Evolutionary conservation across 2,888 invertebrate genomes (phyloP).

Genomic region (Euproctis similis): DNA sequence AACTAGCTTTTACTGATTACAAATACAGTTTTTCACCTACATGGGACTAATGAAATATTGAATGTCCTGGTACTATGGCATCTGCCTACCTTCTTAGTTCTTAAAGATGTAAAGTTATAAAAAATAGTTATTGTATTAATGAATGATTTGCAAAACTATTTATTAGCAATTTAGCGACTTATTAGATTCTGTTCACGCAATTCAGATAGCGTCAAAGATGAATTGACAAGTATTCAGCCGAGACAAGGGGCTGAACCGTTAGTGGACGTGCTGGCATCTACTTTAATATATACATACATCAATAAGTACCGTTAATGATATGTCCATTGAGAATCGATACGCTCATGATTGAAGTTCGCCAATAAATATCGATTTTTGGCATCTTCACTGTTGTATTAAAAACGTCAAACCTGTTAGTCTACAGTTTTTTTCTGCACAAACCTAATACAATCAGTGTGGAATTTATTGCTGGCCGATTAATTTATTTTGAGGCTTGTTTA

Average conservation of each 20-base stretch:
- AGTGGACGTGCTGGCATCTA: slow-evolving; percentile 54
- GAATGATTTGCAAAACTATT: slow-evolving; percentile 3
- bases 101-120: too few relatives aligned
- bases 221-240: slow-evolving; percentile 44
- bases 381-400: slow-evolving; percentile 26
- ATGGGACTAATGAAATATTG: too few relatives aligned
- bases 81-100: too few relatives aligned
- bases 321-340: slow-evolving; percentile 21
- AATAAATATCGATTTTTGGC: slow-evolving; percentile 25
- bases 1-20: too few relatives aligned
- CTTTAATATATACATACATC: too few relatives aligned
- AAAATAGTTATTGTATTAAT: too few relatives aligned
- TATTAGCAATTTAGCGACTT: slow-evolving; percentile 14
- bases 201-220: slow-evolving; percentile 32
- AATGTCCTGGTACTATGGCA: too few relatives aligned
- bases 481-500: too few relatives aligned
- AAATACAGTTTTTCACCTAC: too few relatives aligned
- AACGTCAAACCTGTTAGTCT: slow-evolving; percentile 31
- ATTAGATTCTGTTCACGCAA: slow-evolving; percentile 43
- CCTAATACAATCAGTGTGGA: slow-evolving; percentile 12
- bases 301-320: slow-evolving; percentile 55
- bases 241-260: slow-evolving; percentile 51
- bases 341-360: slow-evolving; percentile 23
- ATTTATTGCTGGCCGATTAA: slow-evolving; percentile 16
- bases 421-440: slow-evolving; percentile 12